Evolutionary conservation across 2,113 vertebrate genomes (phyloP).

Genomic region (Atlantisia rogersi): DNA sequence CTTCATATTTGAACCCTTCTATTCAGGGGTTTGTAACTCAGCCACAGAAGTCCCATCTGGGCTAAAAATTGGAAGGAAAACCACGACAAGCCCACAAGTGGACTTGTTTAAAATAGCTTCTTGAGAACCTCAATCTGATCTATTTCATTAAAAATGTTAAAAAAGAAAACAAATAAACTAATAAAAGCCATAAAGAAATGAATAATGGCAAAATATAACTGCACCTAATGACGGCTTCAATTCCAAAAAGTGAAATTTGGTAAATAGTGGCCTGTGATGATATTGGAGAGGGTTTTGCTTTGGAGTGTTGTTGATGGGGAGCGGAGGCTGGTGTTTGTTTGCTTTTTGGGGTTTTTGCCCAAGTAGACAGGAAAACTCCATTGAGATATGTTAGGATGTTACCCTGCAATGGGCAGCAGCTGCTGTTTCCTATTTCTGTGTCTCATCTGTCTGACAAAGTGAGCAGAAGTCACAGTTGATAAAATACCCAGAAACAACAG

Average conservation of each 20-base stretch:
- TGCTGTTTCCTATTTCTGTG: neutral
- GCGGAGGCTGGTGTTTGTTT: neutral
- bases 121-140: neutral
- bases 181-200: neutral
- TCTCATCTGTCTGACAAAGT: neutral
- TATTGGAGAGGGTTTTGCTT: neutral
- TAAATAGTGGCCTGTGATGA: constrained; percentile 44
- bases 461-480: neutral
- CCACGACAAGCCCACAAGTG: neutral
- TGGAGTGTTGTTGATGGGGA: neutral
- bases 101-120: neutral
- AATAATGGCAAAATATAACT: neutral
- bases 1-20: constrained; percentile 67
- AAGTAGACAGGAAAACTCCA: neutral
- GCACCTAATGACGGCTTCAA: constrained; percentile 47
- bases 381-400: fast-evolving
- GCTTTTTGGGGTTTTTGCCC: neutral
- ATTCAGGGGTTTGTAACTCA: constrained; percentile 73
- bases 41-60: constrained; percentile 15
- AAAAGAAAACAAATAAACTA: neutral
- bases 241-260: constrained; percentile 69
- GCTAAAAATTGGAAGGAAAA: neutral
- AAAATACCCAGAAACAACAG: neutral
- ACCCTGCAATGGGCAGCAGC: neutral
- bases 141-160: neutral